Conservation (phyloP, 2,888 invertebrate species). For the Xestia sexstrigata region DNA sequence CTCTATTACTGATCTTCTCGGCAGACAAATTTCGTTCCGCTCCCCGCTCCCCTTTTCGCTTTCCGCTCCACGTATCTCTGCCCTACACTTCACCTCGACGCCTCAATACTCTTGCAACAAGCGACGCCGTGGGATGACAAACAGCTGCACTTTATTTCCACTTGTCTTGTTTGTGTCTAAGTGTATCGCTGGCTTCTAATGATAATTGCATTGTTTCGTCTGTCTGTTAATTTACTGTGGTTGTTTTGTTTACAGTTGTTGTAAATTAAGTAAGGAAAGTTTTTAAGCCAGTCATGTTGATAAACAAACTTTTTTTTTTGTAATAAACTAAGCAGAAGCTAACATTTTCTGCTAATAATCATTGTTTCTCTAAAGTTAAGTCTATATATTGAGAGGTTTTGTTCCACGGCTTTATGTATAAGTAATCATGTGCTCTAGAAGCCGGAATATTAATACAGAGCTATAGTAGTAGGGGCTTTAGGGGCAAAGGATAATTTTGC, state of each 20-base stretch:
- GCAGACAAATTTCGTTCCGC: background rate
- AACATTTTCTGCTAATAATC: too few relatives aligned
- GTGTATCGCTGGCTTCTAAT: conserved; percentile 5
- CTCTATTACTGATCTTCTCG: too few relatives aligned
- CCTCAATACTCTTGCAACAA: background rate
- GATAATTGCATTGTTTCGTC: conserved; percentile 27
- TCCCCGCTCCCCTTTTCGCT: background rate
- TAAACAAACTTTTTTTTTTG: background rate
- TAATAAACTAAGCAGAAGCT: too few relatives aligned
- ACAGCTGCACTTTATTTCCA: conserved; percentile 32
- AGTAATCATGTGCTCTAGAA: background rate
- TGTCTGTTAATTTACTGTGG: background rate
- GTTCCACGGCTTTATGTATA: too few relatives aligned
- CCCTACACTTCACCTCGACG: background rate
- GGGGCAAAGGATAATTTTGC: background rate
- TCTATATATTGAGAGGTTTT: too few relatives aligned
- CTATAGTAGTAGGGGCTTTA: too few relatives aligned
- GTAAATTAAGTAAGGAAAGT: conserved; percentile 1
- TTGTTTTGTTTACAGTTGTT: background rate
- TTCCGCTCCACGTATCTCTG: background rate
- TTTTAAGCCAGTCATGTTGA: background rate
- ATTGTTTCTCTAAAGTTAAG: too few relatives aligned
- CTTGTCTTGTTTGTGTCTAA: conserved; percentile 14
- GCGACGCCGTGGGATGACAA: conserved; percentile 10
- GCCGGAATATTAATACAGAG: background rate